Evolutionary conservation across 2,888 invertebrate species (phyloP), one percentile per base, ranked within the genome.

Genomic region (Heteropelma amictum): DNA sequence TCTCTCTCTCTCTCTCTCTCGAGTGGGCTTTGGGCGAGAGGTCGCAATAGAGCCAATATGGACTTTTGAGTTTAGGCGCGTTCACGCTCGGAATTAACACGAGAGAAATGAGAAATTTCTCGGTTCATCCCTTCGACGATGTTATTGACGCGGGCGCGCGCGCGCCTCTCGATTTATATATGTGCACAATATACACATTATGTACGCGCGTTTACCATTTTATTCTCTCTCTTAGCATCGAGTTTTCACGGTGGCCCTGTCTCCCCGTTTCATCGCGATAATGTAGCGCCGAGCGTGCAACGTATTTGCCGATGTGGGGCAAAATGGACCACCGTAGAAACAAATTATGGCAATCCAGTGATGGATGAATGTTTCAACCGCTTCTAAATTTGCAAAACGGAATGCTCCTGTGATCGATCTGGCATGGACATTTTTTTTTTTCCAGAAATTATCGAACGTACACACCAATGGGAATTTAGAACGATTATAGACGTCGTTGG

Each of bases 31-130:
- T 38, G 5, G 3, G 42, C 17, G 17, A 42, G 42, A 42, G 42
- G 54, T 56, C 54, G 35, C 54, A n/a, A 26, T n/a, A 38, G 40
- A 1, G 21, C 26, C 14, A 21, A 26, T 14, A 56, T 12, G 40
- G 17, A 40, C 17, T 10, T n/a, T n/a, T n/a, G n/a, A n/a, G n/a
- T n/a, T n/a, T n/a, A n/a, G 6, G 12, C 12, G 26, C 26, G 56
- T 56, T 56, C 53, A 33, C 23, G 49, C 14, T 70, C 42, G 53
- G 68, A 53, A 70, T 70, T 70, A 74, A 54, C 65, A 12, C 14
- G 60, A 58, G 68, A 81, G 64, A 80, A 75, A 81, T 78, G 79
- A 58, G 77, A 81, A 79, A 82, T 83, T 81, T 81, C 76, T 76
- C 73, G 78, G 76, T 77, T 58, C 69, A 76, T 70, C 67, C 69